Evolutionary conservation across 2,797 vertebrate species (phyloP), one percentile per base, ranked within the genome.

Genomic region (Artibeus lituratus): DNA sequence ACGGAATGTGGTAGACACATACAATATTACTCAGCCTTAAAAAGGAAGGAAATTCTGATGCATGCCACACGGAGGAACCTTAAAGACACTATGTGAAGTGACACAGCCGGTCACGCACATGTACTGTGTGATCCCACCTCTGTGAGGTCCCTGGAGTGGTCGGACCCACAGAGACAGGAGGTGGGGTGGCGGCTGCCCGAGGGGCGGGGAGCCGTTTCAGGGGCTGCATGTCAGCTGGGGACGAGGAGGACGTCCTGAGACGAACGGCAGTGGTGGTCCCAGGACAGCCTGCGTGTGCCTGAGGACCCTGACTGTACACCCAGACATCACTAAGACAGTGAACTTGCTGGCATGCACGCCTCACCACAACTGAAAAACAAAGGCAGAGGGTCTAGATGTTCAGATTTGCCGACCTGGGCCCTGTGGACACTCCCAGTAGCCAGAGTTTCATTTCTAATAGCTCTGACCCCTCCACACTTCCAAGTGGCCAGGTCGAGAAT

Each of bases 1-100:
- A 37, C 21, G 49, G 76, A n/a, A 44, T 0, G 24, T 0, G 8
- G 10, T 11, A 7, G 2, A 7, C 1, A 10, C 3, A 6, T 0
- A 49, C 15, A 72, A 10, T 4, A 1, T 32, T n/a, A 42, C 4
- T 70, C 37, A 57, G n/a, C 26, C 47, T 84, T 53, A 3, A 32
- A 83, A 47, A 78, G 39, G 19, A 84, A 84, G 65, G 82, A 42
- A 77, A 51, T 49, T 44, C 72, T 57, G 62, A 53, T 5, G 15
- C 18, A 14, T 1, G 42, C 35, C 39, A n/a, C 0, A 0, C 6
- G 44, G 49, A 59, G 14, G 16, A 59, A 81, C 29, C 49, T 47
- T 49, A 32, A 42, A 39, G 16, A 51, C 67, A 53, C 7, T 1
- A 39, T 1, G 74, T 32, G 7, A n/a, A 67, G 59, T 42, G 69